Evolutionary conservation across 2,113 vertebrate species (phyloP), one percentile per base, ranked within the genome.

Genomic region (Alaudala cheleensis): DNA sequence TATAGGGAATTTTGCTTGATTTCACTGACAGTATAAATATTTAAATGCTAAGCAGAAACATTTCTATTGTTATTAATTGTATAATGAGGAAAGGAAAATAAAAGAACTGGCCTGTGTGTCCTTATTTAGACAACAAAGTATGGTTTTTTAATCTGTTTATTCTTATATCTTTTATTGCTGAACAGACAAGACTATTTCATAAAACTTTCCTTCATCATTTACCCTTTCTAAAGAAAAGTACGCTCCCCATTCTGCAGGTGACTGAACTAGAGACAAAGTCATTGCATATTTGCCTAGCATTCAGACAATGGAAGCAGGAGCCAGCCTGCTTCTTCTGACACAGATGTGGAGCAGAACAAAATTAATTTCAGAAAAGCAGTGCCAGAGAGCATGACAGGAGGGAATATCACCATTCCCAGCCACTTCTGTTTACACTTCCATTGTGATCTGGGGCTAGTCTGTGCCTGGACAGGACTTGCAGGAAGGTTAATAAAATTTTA

Each of bases 81-180:
- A 37, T 62, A 66, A 73, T 8, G 33, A 65, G 18, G 34, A 66
- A 76, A 92, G 31, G 7, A 70, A 81, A 58, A 29, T 16, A 28
- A 67, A 90, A 69, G 12, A 70, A 40, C 13, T 62, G 26, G 40
- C 50, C 62, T 60, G 22, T n/a, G 14, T 76, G 14, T 28, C 40
- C 9, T 71, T 80, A 45, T 39, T 54, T 85, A 65, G 33, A 65
- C 17, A 85, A 37, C 7, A 19, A 20, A 79, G 3, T 8, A 25
- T 28, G 8, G 1, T 0, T 0, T 5, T 77, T 53, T 70, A 9
- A 37, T 25, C 45, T 40, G 1, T 51, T 70, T 61, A 20, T 82
- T 20, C 12, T 77, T 87, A 5, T 10, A 37, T 34, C 10, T 66
- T 77, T 54, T n/a, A 78, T 21, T 62, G 25, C 12, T 61, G 50